Conservation (phyloP, 2,888 invertebrate genomes). For the Xestoiulus laeticollis region DNA sequence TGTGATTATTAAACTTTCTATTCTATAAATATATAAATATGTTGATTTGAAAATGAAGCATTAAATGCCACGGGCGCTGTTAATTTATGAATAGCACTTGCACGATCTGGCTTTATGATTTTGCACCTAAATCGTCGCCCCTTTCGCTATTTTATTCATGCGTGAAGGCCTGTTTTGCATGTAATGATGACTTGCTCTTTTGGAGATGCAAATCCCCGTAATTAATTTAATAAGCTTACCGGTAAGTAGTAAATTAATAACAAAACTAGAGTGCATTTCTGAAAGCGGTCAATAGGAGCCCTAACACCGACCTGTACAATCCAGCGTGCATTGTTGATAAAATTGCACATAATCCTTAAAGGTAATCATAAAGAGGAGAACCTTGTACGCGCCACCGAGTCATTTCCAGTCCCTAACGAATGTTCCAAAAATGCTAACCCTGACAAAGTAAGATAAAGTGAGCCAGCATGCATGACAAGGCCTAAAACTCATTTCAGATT, state of each 20-base stretch:
- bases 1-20: constrained; percentile 1
- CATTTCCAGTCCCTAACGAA: constrained; percentile 3
- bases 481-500: constrained; percentile 15
- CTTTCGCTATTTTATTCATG: constrained; percentile 12
- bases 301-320: not conserved
- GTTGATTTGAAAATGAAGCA: not conserved
- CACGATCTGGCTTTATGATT: constrained; percentile 16
- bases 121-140: constrained; percentile 11
- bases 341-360: not conserved
- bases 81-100: constrained; percentile 31
- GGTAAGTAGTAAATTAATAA: constrained; percentile 35
- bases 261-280: constrained; percentile 30
- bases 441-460: constrained; percentile 30
- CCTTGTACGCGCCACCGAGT: not conserved
- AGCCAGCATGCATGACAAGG: not conserved
- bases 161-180: constrained; percentile 32
- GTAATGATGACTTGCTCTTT: constrained; percentile 29
- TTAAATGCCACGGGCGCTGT: not conserved
- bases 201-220: constrained; percentile 12
- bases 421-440: constrained; percentile 6
- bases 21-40: constrained; percentile 18
- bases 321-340: not conserved
- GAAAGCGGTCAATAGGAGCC: constrained; percentile 20
- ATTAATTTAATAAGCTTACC: constrained; percentile 35
- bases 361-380: constrained; percentile 12